phyloP scores from a whole-genome alignment of 2,113 vertebrate species.

The Dryoscopus gambensis region DNA sequence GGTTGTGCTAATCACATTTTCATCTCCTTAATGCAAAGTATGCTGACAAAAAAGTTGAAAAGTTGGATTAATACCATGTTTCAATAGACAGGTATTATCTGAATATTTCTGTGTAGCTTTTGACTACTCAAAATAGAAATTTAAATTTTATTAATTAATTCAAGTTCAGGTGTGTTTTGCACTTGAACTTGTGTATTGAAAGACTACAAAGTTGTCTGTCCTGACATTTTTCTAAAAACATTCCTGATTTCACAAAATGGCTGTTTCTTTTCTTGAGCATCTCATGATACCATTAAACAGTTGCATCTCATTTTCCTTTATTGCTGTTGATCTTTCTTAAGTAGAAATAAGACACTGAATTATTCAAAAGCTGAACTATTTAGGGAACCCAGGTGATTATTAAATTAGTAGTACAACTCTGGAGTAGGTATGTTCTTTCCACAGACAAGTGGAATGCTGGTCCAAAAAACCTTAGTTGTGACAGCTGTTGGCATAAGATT shows the following conservation, averaged over 20 bases:
- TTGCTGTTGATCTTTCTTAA: not conserved
- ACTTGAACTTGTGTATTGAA: not conserved
- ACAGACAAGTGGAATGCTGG: not conserved
- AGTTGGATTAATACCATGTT: not conserved
- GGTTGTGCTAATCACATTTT: not conserved
- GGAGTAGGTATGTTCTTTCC: not conserved
- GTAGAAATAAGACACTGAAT: not conserved
- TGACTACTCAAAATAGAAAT: not conserved
- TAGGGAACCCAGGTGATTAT: not conserved
- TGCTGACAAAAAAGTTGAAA: not conserved
- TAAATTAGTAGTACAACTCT: not conserved
- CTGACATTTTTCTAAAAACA: not conserved
- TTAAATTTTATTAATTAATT: not conserved
- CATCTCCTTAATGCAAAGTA: not conserved
- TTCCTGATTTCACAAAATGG: not conserved
- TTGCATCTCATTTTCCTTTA: not conserved
- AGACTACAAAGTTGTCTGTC: not conserved
- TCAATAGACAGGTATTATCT: not conserved
- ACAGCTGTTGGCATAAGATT: not conserved
- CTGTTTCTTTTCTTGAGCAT: not conserved
- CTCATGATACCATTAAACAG: fast-evolving
- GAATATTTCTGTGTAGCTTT: not conserved
- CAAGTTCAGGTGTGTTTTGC: not conserved
- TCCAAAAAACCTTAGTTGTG: not conserved
- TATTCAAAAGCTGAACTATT: not conserved